Conservation (phyloP, 2,888 invertebrate genomes). For the Volucella inanis region DNA sequence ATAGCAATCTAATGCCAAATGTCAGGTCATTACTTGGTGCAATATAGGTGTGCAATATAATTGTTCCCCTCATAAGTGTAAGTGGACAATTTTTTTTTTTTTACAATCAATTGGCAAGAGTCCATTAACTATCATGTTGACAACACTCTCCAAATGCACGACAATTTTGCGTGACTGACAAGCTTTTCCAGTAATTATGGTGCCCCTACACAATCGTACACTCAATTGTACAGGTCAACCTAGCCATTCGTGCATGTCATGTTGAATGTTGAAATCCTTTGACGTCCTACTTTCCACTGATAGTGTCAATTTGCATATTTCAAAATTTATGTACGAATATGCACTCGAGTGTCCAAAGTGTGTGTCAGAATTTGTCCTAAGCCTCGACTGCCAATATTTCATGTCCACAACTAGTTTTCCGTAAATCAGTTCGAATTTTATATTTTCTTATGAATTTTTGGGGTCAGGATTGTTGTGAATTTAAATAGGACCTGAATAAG, state of each 20-base stretch:
- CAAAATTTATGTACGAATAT: not conserved
- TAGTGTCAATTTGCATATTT: constrained; percentile 2
- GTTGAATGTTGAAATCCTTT: not conserved
- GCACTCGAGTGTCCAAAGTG: too few species aligned
- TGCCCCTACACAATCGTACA: not conserved
- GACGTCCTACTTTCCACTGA: constrained; percentile 12
- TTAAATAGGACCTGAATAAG: not conserved
- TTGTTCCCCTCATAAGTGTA: not conserved
- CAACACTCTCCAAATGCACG: constrained; percentile 6
- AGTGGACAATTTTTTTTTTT: not conserved
- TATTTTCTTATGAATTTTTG: not conserved
- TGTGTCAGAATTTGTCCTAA: not conserved
- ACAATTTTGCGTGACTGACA: constrained; percentile 38
- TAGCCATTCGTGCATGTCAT: constrained; percentile 14
- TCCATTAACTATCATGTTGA: not conserved
- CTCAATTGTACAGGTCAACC: constrained; percentile 20
- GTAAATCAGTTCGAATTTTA: not conserved
- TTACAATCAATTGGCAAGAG: not conserved
- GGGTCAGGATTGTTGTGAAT: not conserved
- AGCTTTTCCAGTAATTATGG: constrained; percentile 10
- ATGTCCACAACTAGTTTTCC: not conserved
- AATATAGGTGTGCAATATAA: too few species aligned
- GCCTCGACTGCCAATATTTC: not conserved
- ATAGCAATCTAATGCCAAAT: too few species aligned
- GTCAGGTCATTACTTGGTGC: too few species aligned